phyloP scores from a whole-genome alignment of 2,888 invertebrate species.

The Ellobium chinense region DNA sequence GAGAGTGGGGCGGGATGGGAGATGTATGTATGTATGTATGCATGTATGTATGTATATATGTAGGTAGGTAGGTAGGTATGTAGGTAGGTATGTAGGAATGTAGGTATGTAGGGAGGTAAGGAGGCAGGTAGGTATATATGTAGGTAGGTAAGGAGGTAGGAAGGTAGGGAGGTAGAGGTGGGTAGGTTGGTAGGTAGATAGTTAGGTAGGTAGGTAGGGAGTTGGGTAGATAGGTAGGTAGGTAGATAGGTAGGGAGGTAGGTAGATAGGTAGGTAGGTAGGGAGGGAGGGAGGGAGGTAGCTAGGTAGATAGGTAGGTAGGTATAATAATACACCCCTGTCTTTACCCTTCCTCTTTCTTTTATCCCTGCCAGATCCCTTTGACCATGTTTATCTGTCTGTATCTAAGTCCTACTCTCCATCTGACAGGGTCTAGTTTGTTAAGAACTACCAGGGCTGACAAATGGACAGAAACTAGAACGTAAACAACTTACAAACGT shows the following conservation, averaged over 20 bases:
- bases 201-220: background rate
- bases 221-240: background rate
- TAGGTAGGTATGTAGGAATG: background rate
- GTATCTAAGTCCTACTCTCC: background rate
- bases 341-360: too few relatives aligned
- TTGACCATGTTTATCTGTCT: background rate
- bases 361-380: background rate
- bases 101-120: background rate
- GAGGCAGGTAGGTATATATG: background rate
- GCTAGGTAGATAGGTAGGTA: background rate
- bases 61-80: background rate
- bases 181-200: background rate
- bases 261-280: background rate
- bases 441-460: background rate
- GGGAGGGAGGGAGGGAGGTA: background rate
- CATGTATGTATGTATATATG: background rate
- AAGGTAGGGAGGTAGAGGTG: background rate
- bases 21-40: background rate
- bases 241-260: background rate
- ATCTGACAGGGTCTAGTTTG: background rate
- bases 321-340: too few relatives aligned
- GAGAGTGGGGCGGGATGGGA: background rate
- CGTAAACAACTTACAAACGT: too few relatives aligned
- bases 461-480: too few relatives aligned
- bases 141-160: background rate